A percentile compares a stretch with the other conserved stretches of the same genome.
These are phyloP conservation scores for Antedon bifida DNA, from an alignment of 35 echinoderm and acorn worm species.

Conservation along the genomic window DNA sequence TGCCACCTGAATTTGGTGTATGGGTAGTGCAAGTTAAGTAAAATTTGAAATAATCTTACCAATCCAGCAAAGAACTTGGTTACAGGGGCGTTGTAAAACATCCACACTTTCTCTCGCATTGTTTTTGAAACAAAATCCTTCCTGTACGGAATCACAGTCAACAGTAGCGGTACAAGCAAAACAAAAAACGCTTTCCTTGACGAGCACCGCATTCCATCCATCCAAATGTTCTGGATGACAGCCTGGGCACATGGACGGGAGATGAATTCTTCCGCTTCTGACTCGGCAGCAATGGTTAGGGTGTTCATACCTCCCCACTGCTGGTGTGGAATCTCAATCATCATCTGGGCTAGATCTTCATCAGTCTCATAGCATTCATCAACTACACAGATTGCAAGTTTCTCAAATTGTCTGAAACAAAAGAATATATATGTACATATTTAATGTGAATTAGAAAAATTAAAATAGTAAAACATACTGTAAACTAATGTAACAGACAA, in stretches of 20 bases:
- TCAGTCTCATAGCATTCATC: conserved; percentile 57
- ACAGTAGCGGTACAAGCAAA: not conserved
- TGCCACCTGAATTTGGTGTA: no score
- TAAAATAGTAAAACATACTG: not conserved
- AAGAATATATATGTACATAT: not conserved
- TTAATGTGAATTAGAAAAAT: not conserved
- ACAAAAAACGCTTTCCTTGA: not conserved
- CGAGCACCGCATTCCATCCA: conserved; percentile 19
- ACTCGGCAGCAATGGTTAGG: conserved; percentile 51
- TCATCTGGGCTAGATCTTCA: conserved; percentile 46
- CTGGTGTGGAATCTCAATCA: conserved; percentile 33
- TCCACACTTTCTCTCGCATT: conserved; percentile 10
- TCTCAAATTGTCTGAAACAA: conserved; percentile 52
- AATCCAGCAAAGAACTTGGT: conserved; percentile 41
- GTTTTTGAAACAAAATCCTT: not conserved
- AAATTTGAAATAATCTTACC: conserved; percentile 23
- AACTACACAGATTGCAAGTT: conserved; percentile 51
- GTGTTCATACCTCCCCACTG: conserved; percentile 50
- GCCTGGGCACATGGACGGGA: conserved; percentile 58
- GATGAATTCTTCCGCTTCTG: conserved; percentile 49
- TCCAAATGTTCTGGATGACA: conserved; percentile 36
- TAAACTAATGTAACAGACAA: not conserved
- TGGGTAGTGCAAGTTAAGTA: no score
- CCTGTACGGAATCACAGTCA: not conserved
- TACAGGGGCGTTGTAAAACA: conserved; percentile 48